Conservation (phyloP, 2,888 invertebrate genomes). For the Arctia plantaginis region DNA sequence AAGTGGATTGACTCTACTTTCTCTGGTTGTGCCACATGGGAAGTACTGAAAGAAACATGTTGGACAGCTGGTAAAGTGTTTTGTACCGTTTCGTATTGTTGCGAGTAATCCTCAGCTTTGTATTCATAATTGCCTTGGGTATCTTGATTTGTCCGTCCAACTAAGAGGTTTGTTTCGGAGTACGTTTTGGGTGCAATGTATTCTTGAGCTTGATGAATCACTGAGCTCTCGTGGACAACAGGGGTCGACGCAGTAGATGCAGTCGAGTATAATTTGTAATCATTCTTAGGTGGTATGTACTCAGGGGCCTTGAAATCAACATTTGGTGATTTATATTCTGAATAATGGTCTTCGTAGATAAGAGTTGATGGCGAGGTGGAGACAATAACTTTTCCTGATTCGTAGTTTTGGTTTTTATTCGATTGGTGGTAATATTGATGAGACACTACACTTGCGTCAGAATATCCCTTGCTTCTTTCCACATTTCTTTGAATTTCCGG, state of each 20-base stretch:
- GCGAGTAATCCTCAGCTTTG: slow-evolving; percentile 57
- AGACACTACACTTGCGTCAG: slow-evolving; percentile 77
- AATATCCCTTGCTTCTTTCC: slow-evolving; percentile 68
- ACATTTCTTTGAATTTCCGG: slow-evolving; percentile 77
- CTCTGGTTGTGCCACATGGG: slow-evolving; percentile 57
- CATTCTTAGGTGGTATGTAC: slow-evolving; percentile 66
- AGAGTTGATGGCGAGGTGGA: slow-evolving; percentile 76
- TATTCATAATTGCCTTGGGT: slow-evolving; percentile 64
- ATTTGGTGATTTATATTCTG: slow-evolving; percentile 68
- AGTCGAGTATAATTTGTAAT: slow-evolving; percentile 66
- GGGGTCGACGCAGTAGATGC: slow-evolving; percentile 66
- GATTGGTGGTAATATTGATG: slow-evolving; percentile 76
- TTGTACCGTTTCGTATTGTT: slow-evolving; percentile 56
- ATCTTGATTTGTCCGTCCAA: slow-evolving; percentile 60
- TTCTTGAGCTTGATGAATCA: slow-evolving; percentile 61
- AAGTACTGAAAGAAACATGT: slow-evolving; percentile 65
- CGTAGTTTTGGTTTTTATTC: slow-evolving; percentile 58
- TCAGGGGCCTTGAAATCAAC: slow-evolving; percentile 65
- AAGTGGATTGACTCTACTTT: slow-evolving; percentile 69
- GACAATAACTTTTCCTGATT: slow-evolving; percentile 68
- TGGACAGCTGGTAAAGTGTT: slow-evolving; percentile 50
- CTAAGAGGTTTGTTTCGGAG: slow-evolving; percentile 53
- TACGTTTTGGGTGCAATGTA: slow-evolving; percentile 66
- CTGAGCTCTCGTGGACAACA: slow-evolving; percentile 64
- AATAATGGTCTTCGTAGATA: slow-evolving; percentile 76